A percentile compares a stretch with the other conserved stretches of the same genome.
phyloP scores from a whole-genome alignment of 2,888 invertebrate species.

The Hofmannophila pseudospretella region DNA sequence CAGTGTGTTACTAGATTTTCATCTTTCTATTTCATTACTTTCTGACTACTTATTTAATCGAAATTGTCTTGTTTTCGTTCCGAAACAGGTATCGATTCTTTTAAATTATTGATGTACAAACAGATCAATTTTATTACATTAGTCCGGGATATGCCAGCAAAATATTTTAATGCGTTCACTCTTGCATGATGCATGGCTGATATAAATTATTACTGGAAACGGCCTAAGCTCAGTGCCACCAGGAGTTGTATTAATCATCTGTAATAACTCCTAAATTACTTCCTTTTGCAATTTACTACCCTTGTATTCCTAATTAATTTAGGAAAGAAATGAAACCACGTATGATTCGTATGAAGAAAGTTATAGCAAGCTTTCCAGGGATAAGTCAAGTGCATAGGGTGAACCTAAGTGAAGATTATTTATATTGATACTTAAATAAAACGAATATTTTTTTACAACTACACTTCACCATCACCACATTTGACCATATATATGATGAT shows the following conservation, averaged over 20 bases:
- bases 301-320: conserved; percentile 10
- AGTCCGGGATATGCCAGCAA: conserved; percentile 33
- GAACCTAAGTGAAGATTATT: no score
- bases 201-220: conserved; percentile 29
- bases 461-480: no score
- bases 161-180: conserved; percentile 61
- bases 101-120: not conserved
- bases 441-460: no score
- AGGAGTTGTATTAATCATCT: conserved; percentile 35
- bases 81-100: no score
- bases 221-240: conserved; percentile 15
- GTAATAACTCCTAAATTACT: conserved; percentile 37
- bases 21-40: no score
- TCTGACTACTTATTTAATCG: no score
- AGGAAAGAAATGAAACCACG: not conserved
- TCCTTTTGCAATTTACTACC: conserved; percentile 30
- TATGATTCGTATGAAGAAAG: no score
- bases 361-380: no score
- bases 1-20: no score
- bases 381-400: not conserved
- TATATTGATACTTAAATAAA: no score
- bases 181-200: conserved; percentile 43
- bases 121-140: not conserved
- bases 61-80: no score
- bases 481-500: no score